Conservation (phyloP, 2,113 vertebrate species). For the Coturnix japonica region DNA sequence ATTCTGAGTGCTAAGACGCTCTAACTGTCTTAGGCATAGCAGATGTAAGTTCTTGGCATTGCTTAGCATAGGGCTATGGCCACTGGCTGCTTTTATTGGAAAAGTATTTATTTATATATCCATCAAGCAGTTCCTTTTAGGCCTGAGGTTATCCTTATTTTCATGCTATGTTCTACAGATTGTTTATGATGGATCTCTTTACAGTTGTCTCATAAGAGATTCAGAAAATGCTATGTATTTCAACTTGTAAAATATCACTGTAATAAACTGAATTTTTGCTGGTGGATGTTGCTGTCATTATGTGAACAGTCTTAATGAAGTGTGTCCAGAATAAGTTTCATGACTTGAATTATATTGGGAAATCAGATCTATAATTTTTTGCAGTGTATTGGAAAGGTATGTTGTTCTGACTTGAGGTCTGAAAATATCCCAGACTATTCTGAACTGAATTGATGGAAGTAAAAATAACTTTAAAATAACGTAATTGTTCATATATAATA, state of each 20-base stretch:
- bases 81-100: not conserved
- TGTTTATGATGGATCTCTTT: not conserved
- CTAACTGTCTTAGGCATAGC: accelerated
- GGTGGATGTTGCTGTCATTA: not conserved
- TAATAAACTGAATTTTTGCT: conserved; percentile 20
- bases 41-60: not conserved
- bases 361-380: not conserved
- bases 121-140: not conserved
- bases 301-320: not conserved
- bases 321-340: not conserved
- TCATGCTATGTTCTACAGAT: not conserved
- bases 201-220: not conserved
- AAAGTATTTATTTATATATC: not conserved
- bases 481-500: not conserved
- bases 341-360: not conserved
- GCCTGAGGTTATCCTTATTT: not conserved
- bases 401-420: not conserved
- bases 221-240: not conserved
- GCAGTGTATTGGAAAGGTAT: not conserved
- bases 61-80: not conserved
- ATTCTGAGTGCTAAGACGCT: not conserved
- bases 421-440: not conserved
- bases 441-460: not conserved
- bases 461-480: not conserved
- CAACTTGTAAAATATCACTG: not conserved